A percentile compares a stretch with the other conserved stretches of the same genome.
Conservation (phyloP, 1,140 invertebrate genomes). For the Apocrypta bakeri region DNA sequence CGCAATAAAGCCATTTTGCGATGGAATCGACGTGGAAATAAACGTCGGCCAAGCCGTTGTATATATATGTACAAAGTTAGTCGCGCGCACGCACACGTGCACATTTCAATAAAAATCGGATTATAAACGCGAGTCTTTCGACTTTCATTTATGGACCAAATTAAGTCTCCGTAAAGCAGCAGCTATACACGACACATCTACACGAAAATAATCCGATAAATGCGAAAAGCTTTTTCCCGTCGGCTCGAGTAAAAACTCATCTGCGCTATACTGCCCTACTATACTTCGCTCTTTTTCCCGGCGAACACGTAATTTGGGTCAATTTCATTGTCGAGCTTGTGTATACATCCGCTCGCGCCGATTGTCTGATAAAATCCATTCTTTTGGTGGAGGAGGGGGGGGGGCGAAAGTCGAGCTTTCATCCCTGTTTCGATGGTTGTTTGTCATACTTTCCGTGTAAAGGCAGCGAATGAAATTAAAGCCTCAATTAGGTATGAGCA, state of each 20-base stretch:
- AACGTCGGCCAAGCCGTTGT: too few species aligned
- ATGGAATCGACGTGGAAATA: too few species aligned
- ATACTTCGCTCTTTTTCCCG: background rate
- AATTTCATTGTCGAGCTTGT: background rate
- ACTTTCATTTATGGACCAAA: background rate
- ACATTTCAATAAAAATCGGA: background rate
- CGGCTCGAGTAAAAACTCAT: background rate
- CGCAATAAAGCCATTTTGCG: too few species aligned
- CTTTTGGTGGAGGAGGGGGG: background rate
- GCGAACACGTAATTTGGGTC: background rate
- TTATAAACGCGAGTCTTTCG: background rate
- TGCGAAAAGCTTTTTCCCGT: background rate
- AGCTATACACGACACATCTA: background rate
- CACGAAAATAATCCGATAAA: background rate
- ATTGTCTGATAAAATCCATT: background rate
- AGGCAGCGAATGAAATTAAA: too few species aligned
- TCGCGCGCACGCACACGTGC: too few species aligned
- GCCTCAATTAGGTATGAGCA: too few species aligned
- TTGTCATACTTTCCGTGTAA: background rate
- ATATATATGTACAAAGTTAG: too few species aligned
- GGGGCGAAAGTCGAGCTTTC: too few species aligned
- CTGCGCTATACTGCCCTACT: background rate
- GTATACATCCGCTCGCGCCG: background rate
- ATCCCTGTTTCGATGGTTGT: background rate
- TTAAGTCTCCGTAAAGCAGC: background rate